These are phyloP conservation scores for Sebastolobus alascanus DNA, from an alignment of 2,797 vertebrate genomes.

Conservation along the genomic window DNA sequence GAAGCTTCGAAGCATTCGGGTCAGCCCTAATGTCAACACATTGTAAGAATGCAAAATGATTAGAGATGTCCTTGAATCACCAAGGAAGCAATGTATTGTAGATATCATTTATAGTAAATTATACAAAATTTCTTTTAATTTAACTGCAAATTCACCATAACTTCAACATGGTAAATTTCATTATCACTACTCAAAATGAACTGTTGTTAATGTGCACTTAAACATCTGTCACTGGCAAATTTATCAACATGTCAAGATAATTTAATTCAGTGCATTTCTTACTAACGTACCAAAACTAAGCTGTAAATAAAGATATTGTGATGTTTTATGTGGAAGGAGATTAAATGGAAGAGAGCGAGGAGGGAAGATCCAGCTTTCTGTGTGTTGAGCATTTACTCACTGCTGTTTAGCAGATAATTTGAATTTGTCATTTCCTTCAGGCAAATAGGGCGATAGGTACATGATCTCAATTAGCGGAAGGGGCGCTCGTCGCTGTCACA, in stretches of 20 bases:
- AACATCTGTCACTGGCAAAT: not conserved
- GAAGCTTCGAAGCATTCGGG: too few species aligned
- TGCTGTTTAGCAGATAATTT: constrained; percentile 33
- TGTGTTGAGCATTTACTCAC: constrained; percentile 1
- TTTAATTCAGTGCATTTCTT: not conserved
- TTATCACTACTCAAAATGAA: not conserved
- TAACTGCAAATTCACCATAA: not conserved
- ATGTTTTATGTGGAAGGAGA: constrained; percentile 24
- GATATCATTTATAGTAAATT: not conserved
- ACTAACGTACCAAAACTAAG: not conserved
- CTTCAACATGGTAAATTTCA: not conserved
- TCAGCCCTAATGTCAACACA: not conserved
- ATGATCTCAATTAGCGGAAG: constrained; percentile 61
- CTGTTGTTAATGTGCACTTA: not conserved
- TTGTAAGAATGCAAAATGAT: not conserved
- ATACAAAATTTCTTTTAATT: not conserved
- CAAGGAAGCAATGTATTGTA: not conserved
- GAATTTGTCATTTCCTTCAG: constrained; percentile 47
- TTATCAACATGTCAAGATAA: not conserved
- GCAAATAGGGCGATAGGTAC: constrained; percentile 40
- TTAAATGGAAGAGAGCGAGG: not conserved
- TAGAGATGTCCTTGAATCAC: not conserved
- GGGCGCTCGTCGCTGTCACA: constrained; percentile 37
- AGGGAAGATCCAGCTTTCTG: not conserved
- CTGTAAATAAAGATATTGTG: constrained; percentile 7